Percentiles rank a stretch among this genome's conserved stretches.
These are phyloP conservation scores for Rutilus rutilus DNA, from an alignment of 2,113 vertebrate species.

Conservation along the genomic window DNA sequence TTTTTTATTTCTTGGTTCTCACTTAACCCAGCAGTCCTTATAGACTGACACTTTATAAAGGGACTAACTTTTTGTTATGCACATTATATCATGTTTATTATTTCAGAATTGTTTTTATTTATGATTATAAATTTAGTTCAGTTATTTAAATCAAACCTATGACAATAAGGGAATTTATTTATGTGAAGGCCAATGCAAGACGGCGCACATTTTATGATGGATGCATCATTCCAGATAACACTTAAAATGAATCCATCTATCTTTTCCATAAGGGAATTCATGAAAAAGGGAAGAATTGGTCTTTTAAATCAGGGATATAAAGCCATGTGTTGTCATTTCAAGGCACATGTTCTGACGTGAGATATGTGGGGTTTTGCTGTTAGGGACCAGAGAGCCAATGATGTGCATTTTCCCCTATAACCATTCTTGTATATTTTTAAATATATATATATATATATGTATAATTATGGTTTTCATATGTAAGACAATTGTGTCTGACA, in stretches of 20 bases:
- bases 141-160: constrained; percentile 8
- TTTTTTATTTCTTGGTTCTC: background rate
- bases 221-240: background rate
- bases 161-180: background rate
- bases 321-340: background rate
- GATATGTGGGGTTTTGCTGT: no score
- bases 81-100: background rate
- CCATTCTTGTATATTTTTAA: background rate
- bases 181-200: background rate
- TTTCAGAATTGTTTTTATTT: background rate
- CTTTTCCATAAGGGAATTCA: background rate
- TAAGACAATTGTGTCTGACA: background rate
- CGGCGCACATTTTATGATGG: background rate
- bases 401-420: background rate
- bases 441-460: background rate
- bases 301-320: constrained; percentile 1
- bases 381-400: background rate
- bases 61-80: background rate
- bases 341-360: background rate
- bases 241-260: background rate
- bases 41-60: constrained; percentile 12
- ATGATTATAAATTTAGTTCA: background rate
- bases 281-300: background rate
- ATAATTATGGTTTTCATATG: constrained; percentile 7
- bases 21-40: background rate